Base-by-base conservation (phyloP, 1,140 invertebrate species). In the Teleogryllus occipitalis region DNA sequence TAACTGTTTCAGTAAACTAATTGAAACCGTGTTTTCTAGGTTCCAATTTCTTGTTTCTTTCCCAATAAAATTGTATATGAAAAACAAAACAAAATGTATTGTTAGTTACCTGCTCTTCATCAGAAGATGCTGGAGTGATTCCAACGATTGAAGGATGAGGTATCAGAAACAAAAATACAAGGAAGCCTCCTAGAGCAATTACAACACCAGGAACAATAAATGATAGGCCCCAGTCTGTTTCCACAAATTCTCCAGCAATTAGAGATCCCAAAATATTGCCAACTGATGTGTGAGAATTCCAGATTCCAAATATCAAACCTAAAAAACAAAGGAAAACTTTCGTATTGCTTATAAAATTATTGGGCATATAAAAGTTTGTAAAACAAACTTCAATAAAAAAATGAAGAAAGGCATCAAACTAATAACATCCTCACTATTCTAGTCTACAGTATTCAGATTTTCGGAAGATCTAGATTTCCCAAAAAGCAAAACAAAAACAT, bases 241-340 rank as follows among this genome's bases (percentile, higher is more conserved):
- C 93, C 8, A 98, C 95, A 87, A 93, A 98, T 72, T 90, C 84
- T 76, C 15, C 87, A 76, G 80, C 77, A 54, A 81, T 86, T 18
- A 90, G 39, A 22, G 83, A 83, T 85, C 95, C 97, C 76, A 98
- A 84, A 84, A 99, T 98, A 86, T 99, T 99, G 47, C 97, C 97
- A 14, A 98, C 89, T 0, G 96, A 97, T 0, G 97, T 98, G 83
- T 99, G 97, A 2, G 97, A 97, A 87, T 99, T 99, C 97, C 90
- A 99, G 15, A 98, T 89, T 15, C 97, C 97, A 87, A 98, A 98
- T 81, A 98, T 97, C 8, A 98, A 87, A 27, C 97, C 97, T 85
- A 86, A 83, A 82, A 79, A 39, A 72, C 48, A 65, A 79, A 87
- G 87, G 82, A 79, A 82, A 82, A 79, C 27, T 39, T 39, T 39